These are phyloP conservation scores for Callionymus lyra DNA, from an alignment of 2,113 vertebrate genomes.

Conservation along the genomic window DNA sequence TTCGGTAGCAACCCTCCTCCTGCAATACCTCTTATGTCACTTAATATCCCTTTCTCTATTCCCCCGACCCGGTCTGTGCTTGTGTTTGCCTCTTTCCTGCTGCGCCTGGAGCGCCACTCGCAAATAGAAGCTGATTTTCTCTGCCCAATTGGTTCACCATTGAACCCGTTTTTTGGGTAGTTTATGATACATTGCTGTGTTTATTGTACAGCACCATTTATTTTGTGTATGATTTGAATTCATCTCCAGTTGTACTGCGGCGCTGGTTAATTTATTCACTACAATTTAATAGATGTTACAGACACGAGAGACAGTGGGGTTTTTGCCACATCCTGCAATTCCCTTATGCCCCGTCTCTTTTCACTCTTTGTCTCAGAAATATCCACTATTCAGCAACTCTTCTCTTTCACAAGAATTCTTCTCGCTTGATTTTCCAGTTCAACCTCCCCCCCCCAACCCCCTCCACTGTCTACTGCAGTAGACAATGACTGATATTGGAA, in stretches of 20 bases:
- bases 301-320: no score
- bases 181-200: not conserved
- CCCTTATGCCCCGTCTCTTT: no score
- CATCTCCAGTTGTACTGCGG: no score
- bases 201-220: no score
- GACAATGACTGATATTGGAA: no score
- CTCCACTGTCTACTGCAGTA: no score
- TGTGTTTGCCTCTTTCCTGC: constrained; percentile 12
- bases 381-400: no score
- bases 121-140: constrained; percentile 28
- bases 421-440: constrained; percentile 9
- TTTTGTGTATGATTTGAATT: no score
- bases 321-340: no score
- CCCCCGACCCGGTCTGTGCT: constrained; percentile 22
- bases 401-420: not conserved
- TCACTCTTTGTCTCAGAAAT: no score
- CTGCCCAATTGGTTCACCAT: constrained; percentile 36
- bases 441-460: not conserved
- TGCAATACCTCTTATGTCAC: constrained; percentile 52
- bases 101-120: constrained; percentile 24
- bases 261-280: no score
- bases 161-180: constrained; percentile 23
- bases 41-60: constrained; percentile 37
- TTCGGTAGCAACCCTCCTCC: constrained; percentile 36
- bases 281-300: no score